Evolutionary conservation across 2,888 invertebrate genomes (phyloP), one percentile per base, ranked within the genome.

Genomic region (Philonicus albiceps): DNA sequence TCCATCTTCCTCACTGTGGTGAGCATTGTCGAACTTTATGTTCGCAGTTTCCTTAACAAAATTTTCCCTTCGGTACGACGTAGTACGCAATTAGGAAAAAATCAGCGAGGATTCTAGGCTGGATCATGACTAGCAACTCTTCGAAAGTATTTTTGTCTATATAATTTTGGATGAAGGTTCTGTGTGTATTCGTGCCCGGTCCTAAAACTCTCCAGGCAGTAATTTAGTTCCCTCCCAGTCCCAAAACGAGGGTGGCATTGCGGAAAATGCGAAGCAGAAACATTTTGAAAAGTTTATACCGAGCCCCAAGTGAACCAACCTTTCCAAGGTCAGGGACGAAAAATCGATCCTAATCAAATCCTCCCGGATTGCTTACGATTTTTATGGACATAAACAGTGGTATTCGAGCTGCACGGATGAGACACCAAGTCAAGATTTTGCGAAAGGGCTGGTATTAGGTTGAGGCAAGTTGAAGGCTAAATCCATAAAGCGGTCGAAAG

Each of bases 291-390:
- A 78, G 40, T 43, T 78, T 78, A n/a, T 31, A 3, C 43, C 49
- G 30, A 22, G 16, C 27, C 27, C 49, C 43, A 78, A 78, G 27
- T 43, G 37, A 27, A 40, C 40, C 78, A 49, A 49, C 78, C 78
- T 78, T 78, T 27, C 30, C 49, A 78, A 78, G 78, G 78, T 49
- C 78, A 78, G 49, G 43, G 78, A 78, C 49, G 27, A 78, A 27
- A 78, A 78, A 78, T 78, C 78, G 49, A 78, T 78, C 49, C 2
- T 49, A 78, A 43, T 78, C 27, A 27, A 37, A 78, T 37, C 30
- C 49, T 49, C 49, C 7, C n/a, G 49, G 49, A 13, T 11, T 64
- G 27, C n/a, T 8, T 27, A 40, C 11, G n/a, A n/a, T 74, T 34
- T 74, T 74, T 40, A 64, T 64, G 27, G 64, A 11, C 64, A 64